Evolutionary conservation across 2,888 invertebrate genomes (phyloP).

Genomic region (Cantharis nigra): DNA sequence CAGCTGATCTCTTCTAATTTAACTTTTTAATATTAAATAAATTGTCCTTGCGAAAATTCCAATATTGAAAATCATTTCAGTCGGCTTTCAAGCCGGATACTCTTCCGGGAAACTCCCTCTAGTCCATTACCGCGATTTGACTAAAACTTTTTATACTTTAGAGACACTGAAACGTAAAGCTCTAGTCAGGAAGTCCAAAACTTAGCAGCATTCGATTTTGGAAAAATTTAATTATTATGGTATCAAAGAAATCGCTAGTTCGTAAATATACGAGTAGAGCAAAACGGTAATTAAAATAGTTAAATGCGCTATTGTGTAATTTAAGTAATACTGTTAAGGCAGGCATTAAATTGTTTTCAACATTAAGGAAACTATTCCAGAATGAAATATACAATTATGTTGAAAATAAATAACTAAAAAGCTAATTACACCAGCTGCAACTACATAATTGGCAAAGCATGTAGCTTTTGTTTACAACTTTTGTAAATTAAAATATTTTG

Average conservation of each 20-base stretch:
- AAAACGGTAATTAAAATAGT: not conserved
- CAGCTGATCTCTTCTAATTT: no score
- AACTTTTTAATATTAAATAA: no score
- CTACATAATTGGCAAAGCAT: not conserved
- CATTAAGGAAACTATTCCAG: not conserved
- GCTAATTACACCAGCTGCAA: not conserved
- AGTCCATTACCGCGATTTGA: not conserved
- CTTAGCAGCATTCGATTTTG: not conserved
- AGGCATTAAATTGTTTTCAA: not conserved
- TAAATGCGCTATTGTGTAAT: not conserved
- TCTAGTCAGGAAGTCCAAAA: not conserved
- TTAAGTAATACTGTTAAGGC: not conserved
- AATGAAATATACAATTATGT: not conserved
- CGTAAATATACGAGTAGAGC: no score
- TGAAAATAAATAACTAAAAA: not conserved
- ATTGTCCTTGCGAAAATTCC: not conserved
- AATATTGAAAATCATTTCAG: not conserved
- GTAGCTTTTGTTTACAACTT: not conserved
- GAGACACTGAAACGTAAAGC: not conserved
- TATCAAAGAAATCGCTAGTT: not conserved
- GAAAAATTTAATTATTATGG: no score
- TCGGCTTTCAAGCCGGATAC: not conserved
- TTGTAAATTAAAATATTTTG: not conserved
- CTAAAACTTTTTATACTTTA: not conserved
- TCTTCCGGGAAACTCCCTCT: not conserved